Evolutionary conservation across 2,113 vertebrate species (phyloP).

Genomic region (Microcebus ravelobensis): DNA sequence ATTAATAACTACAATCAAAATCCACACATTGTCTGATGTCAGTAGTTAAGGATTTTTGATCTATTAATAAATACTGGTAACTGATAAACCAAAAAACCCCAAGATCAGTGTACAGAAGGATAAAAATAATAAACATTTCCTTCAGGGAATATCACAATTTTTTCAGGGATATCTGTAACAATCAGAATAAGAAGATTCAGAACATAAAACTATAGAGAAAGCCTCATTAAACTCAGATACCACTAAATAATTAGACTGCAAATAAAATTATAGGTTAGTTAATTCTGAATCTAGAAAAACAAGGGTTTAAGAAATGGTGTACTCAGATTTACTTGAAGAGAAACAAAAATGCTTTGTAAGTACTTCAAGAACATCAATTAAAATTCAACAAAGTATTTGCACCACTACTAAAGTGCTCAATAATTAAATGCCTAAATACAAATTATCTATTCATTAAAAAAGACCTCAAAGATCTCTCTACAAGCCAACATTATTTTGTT

Average conservation of each 20-base stretch:
- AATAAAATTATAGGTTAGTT: background rate
- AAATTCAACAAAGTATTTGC: slow-evolving; percentile 12
- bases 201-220: slow-evolving; percentile 1
- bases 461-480: background rate
- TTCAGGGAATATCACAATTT: background rate
- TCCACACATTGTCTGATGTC: background rate
- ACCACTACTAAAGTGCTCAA: background rate
- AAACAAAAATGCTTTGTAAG: background rate
- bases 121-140: background rate
- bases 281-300: slow-evolving; percentile 38
- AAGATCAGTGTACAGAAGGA: no score
- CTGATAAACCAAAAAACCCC: background rate
- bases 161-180: background rate
- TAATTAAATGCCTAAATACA: slow-evolving; percentile 28
- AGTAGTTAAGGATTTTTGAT: background rate
- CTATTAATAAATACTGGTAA: background rate
- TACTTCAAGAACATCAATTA: background rate
- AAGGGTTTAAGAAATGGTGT: background rate
- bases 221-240: slow-evolving; percentile 23
- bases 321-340: slow-evolving; percentile 14
- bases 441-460: slow-evolving; percentile 47
- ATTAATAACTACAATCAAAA: slow-evolving; percentile 6
- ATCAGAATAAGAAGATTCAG: background rate
- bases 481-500: slow-evolving; percentile 11
- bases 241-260: background rate